A percentile compares a stretch with the other conserved stretches of the same genome.
These are phyloP conservation scores for Elanus axillaris DNA, from an alignment of 2,113 vertebrate genomes.

Conservation along the genomic window DNA sequence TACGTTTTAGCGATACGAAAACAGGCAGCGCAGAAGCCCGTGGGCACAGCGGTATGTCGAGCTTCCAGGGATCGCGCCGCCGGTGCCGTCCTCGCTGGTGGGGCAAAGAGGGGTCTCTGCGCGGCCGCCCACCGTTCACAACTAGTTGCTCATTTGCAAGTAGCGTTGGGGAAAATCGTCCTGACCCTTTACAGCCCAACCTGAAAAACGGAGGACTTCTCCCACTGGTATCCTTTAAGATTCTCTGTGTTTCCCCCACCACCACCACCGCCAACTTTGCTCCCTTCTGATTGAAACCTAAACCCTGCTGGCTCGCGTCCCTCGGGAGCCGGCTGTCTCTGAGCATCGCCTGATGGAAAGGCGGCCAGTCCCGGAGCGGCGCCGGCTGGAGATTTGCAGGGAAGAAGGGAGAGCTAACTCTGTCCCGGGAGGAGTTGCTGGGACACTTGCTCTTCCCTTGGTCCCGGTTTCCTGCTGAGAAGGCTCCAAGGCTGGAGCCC, in stretches of 20 bases:
- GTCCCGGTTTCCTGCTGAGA: neutral
- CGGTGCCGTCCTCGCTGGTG: too few species aligned
- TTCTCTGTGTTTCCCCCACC: too few species aligned
- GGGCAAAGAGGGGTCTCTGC: neutral
- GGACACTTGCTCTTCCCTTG: neutral
- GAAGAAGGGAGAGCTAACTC: neutral
- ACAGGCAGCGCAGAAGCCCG: neutral
- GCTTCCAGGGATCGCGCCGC: neutral
- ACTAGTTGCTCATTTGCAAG: too few species aligned
- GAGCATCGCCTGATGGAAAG: neutral
- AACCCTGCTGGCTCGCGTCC: neutral
- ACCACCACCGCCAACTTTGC: too few species aligned
- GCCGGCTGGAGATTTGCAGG: too few species aligned
- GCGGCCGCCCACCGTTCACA: neutral
- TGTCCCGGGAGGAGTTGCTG: neutral
- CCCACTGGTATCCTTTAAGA: too few species aligned
- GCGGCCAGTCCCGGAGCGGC: neutral
- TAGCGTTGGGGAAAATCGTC: too few species aligned
- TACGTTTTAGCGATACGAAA: rapidly evolving
- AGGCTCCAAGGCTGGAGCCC: neutral
- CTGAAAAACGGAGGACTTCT: neutral
- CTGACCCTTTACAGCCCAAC: neutral
- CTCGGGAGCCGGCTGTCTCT: neutral
- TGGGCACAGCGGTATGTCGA: too few species aligned
- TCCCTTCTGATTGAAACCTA: neutral